Percentiles rank a stretch among this genome's conserved stretches.
These are phyloP conservation scores for Galeopterus variegatus DNA, from an alignment of 2,113 vertebrate species.

Conservation along the genomic window DNA sequence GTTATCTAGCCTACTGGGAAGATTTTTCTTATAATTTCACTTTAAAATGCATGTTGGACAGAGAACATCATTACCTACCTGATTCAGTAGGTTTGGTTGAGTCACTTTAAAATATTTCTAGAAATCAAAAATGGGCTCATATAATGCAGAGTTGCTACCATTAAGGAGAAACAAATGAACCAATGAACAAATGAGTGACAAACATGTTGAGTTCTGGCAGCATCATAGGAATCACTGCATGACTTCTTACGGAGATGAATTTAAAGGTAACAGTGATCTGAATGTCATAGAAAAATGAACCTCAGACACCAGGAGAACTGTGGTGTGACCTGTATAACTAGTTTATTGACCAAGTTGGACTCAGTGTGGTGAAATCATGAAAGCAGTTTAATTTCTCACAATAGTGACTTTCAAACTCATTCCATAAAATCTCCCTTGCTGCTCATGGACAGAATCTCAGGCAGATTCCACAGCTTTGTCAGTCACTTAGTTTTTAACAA, in stretches of 20 bases:
- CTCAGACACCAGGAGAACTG: slow-evolving; percentile 43
- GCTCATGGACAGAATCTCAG: background rate
- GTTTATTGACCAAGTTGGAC: slow-evolving; percentile 38
- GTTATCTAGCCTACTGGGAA: background rate
- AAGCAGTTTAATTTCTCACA: slow-evolving; percentile 55
- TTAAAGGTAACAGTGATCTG: slow-evolving; percentile 49
- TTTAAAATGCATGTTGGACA: slow-evolving; percentile 52
- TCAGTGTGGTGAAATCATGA: slow-evolving; percentile 56
- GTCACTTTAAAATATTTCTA: slow-evolving; percentile 31
- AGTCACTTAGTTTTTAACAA: slow-evolving; percentile 21
- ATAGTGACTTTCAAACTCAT: slow-evolving; percentile 46
- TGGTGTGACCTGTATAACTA: slow-evolving; percentile 1
- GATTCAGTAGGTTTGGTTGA: slow-evolving; percentile 17
- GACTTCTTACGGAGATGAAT: background rate
- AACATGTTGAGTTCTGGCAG: background rate
- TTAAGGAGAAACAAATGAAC: slow-evolving; percentile 30
- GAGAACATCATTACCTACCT: background rate
- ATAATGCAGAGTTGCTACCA: background rate
- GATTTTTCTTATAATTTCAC: slow-evolving; percentile 37
- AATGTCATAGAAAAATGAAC: slow-evolving; percentile 49
- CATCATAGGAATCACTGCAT: background rate
- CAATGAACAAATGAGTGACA: background rate
- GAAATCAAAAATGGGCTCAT: background rate
- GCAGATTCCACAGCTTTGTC: background rate
- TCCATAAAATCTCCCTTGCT: background rate